Base-by-base conservation (phyloP, 2,113 vertebrate species). In the Ascaphus truei region DNA sequence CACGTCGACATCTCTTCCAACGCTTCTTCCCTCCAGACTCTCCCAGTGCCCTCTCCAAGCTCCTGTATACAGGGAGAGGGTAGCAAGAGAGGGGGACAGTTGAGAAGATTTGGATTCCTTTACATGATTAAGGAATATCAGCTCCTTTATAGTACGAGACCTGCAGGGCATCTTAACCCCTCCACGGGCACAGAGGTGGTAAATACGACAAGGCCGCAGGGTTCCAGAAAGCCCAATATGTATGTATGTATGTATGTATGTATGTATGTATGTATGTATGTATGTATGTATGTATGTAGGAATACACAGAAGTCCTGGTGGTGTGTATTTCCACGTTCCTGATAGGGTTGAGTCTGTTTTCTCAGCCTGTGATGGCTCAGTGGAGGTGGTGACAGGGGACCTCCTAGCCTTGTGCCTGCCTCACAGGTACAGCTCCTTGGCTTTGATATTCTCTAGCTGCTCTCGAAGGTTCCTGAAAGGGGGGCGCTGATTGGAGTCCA, bases 341-440 rank as follows among this genome's bases (percentile, higher is more conserved):
- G 45, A 48, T 68, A 74, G 62, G 25, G 72, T 5, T 18, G 15
- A 72, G 61, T 57, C 59, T 30, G 16, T 60, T 33, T 72, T 69
- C 78, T 23, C 34, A 43, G 29, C 53, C 53, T 47, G 11, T 60
- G 23, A 47, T 6, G 18, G 50, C 65, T 73, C 37, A 68, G 74
- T 71, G 58, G n/a, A 61, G n/a, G 74, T 52, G 15, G n/a, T 48
- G n/a, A 68, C 39, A 58, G 23, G 4, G 13, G 41, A 25, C 51
- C 65, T 65, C 75, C 36, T 57, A 13, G 0, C 5, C 36, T 67
- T 48, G 18, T 5, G 53, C 12, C 1, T 1, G 73, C 37, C 74
- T 96, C 92, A 98, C 92, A 95, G 93, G 87, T 92, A 94, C 77
- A 96, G 90, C 91, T 95, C 92, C 27, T 87, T 93, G 83, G 85